Percentiles rank a stretch among this genome's conserved stretches.
phyloP scores from a whole-genome alignment of 2,888 invertebrate species.

The Pogonocherus hispidulus region DNA sequence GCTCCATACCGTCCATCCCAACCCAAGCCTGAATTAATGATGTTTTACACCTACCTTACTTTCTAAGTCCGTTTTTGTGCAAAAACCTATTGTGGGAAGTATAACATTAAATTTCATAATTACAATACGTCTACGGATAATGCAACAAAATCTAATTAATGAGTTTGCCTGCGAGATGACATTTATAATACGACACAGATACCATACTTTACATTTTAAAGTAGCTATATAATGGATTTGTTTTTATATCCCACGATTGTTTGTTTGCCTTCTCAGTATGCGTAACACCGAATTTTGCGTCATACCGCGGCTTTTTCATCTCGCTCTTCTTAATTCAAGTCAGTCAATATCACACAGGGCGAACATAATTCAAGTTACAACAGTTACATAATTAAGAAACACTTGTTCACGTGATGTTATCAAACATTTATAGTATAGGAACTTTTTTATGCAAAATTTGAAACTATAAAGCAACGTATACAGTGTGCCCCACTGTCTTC shows the following conservation, averaged over 20 bases:
- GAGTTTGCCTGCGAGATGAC: conserved; percentile 32
- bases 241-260: conserved; percentile 11
- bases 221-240: conserved; percentile 22
- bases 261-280: background rate
- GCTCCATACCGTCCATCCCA: conserved; percentile 43
- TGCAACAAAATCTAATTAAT: conserved; percentile 40
- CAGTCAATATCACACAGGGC: no score
- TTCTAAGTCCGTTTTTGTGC: conserved; percentile 55
- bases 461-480: no score
- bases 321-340: no score
- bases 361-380: no score
- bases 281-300: background rate
- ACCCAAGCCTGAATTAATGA: conserved; percentile 51
- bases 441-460: no score
- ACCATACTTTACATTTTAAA: conserved; percentile 19
- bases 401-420: no score
- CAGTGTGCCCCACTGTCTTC: no score
- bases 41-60: conserved; percentile 59
- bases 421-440: no score
- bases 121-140: conserved; percentile 45
- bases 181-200: conserved; percentile 29
- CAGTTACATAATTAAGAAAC: no score
- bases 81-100: conserved; percentile 55
- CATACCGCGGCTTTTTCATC: background rate
- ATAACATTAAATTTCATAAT: conserved; percentile 55